phyloP scores from a whole-genome alignment of 2,113 vertebrate genomes.

The Turnix velox region DNA sequence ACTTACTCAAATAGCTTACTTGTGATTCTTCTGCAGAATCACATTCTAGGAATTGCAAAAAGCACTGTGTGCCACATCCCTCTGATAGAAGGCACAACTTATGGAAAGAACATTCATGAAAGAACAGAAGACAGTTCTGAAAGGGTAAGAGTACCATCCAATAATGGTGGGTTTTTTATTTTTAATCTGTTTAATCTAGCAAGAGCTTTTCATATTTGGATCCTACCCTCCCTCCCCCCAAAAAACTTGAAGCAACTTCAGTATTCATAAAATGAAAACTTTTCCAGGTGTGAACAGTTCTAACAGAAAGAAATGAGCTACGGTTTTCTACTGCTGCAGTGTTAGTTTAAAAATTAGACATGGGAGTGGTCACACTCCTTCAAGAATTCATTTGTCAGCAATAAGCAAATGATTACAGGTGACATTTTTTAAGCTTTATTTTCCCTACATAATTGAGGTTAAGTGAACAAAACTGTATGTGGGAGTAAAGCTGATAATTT shows the following conservation, averaged over 20 bases:
- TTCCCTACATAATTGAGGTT: neutral
- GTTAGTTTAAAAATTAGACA: neutral
- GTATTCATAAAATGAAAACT: neutral
- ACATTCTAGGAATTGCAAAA: constrained; percentile 9
- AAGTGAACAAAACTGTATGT: neutral
- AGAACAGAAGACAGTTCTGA: neutral
- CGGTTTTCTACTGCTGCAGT: neutral
- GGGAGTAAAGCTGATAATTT: neutral
- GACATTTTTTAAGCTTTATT: neutral
- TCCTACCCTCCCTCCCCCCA: rapidly evolving
- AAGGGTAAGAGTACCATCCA: neutral
- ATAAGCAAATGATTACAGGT: neutral
- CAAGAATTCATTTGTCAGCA: neutral
- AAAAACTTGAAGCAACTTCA: neutral
- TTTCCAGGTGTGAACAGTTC: neutral
- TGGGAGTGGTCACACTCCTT: neutral
- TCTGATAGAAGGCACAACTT: neutral
- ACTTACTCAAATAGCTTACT: neutral
- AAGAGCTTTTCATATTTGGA: neutral
- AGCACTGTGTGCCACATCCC: neutral
- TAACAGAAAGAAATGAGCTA: neutral
- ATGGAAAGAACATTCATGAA: neutral
- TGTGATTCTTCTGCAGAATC: neutral
- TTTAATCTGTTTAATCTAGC: neutral
- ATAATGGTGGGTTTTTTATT: neutral